Evolutionary conservation across 2,113 vertebrate species (phyloP), one percentile per base, ranked within the genome.

Genomic region (Melospiza georgiana): DNA sequence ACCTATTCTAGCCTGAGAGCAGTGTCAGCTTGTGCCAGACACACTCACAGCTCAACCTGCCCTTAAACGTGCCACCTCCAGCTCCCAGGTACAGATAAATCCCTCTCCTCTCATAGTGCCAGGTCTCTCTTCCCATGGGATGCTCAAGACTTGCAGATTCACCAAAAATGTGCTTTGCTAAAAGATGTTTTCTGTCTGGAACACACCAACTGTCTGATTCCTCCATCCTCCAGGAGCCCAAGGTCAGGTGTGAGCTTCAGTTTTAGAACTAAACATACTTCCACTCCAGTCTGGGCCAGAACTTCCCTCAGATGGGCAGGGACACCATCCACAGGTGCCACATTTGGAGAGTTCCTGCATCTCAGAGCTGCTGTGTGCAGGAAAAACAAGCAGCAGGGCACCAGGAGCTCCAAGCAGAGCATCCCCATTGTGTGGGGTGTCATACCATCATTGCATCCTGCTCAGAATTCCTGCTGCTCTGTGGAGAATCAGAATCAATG

Each of bases 21-120:
- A 14, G 31, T 1, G 15, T 19, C 69, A 84, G 58, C 77, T 23
- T 1, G 12, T 63, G 39, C 19, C 93, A 87, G 79, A 31, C 28
- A 12, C 43, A 1, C 61, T 85, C 76, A 5, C 65, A 24, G 24
- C 68, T 30, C 62, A 33, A 1, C 3, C 25, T 37, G 67, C 39
- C 44, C 75, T 16, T 1, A 6, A 41, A n/a, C 0, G 2, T 43
- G 55, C 51, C 59, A 25, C 39, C 49, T n/a, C 65, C 55, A 16
- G 46, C 39, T 37, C 84, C 57, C 22, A 4, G 0, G 0, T 6
- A 37, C 11, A 20, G 8, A 7, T 1, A 13, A 59, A 31, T 2
- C 9, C 5, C 18, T 4, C 6, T 35, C 17, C 21, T 28, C 58
- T 9, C 17, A 0, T 0, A 19, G 37, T 5, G n/a, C n/a, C 33